Evolutionary conservation across 1,140 invertebrate genomes (phyloP).

Genomic region (Ceratosolen solmsi): DNA sequence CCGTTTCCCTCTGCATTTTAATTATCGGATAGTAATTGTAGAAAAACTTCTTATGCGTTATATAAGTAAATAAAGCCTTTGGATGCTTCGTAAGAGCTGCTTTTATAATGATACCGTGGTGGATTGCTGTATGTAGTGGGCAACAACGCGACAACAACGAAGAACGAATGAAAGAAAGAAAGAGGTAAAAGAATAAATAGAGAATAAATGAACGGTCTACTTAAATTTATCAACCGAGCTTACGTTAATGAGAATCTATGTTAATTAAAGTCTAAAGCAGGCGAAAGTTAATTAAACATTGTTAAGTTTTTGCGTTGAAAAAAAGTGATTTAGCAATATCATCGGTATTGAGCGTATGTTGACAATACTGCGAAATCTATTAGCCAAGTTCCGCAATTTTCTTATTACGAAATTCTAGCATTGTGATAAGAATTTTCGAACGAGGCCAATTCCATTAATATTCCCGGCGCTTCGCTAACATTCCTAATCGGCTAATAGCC

Average conservation of each 20-base stretch:
- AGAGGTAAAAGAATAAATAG: slow-evolving; percentile 1
- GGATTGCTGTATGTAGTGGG: neutral
- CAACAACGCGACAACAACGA: too few species aligned
- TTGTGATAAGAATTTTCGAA: neutral
- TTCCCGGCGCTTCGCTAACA: neutral
- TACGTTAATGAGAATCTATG: slow-evolving; percentile 3
- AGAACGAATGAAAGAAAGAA: too few species aligned
- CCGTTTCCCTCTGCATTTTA: neutral
- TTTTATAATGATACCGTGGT: neutral
- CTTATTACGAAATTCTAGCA: neutral
- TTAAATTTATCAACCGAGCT: slow-evolving; percentile 1
- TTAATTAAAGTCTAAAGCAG: neutral
- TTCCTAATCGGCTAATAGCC: neutral
- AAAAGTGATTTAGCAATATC: too few species aligned
- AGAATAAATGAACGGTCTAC: too few species aligned
- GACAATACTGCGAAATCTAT: too few species aligned
- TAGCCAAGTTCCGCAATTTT: too few species aligned
- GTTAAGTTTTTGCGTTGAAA: too few species aligned
- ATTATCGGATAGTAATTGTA: neutral
- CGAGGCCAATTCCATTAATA: neutral
- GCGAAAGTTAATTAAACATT: neutral
- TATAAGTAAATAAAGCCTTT: slow-evolving; percentile 8
- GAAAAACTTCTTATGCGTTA: neutral
- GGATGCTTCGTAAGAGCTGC: neutral
- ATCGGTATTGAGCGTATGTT: too few species aligned